Evolutionary conservation across 2,113 vertebrate genomes (phyloP).

Genomic region (Carassius gibelio): DNA sequence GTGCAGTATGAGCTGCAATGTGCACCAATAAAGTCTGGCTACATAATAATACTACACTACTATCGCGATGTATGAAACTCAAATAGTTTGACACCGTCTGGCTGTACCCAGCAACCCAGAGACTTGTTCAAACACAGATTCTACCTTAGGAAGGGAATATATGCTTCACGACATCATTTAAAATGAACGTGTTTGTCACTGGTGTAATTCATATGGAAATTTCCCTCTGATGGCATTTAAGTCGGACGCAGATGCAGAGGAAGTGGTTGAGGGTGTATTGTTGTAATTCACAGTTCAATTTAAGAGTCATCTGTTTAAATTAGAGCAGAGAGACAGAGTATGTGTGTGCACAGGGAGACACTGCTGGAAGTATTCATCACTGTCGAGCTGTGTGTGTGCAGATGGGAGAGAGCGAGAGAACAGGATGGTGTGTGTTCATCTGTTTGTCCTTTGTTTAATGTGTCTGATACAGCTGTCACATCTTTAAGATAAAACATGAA

Average conservation of each 20-base stretch:
- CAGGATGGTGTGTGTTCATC: background rate
- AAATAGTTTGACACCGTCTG: background rate
- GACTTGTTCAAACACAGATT: constrained; percentile 4
- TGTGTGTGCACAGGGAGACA: background rate
- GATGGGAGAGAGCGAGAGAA: background rate
- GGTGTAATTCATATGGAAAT: constrained; percentile 38
- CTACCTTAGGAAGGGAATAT: constrained; percentile 38
- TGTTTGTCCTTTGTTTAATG: constrained; percentile 1
- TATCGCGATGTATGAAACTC: background rate
- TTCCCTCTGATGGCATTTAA: constrained; percentile 22
- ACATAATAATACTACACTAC: background rate
- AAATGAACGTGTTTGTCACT: constrained; percentile 13
- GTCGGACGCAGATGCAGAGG: background rate
- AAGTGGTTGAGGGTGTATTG: constrained; percentile 27
- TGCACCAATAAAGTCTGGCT: background rate
- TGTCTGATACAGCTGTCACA: background rate
- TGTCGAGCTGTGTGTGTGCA: constrained; percentile 3
- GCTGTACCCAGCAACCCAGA: background rate
- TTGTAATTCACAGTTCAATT: constrained; percentile 27
- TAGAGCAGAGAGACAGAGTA: constrained; percentile 18
- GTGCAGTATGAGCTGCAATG: background rate
- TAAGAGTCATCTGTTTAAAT: constrained; percentile 45
- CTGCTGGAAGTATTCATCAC: background rate
- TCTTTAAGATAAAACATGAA: constrained; percentile 4
- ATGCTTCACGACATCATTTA: background rate